Evolutionary conservation across 2,888 invertebrate genomes (phyloP).

Genomic region (Melinaea marsaeus): DNA sequence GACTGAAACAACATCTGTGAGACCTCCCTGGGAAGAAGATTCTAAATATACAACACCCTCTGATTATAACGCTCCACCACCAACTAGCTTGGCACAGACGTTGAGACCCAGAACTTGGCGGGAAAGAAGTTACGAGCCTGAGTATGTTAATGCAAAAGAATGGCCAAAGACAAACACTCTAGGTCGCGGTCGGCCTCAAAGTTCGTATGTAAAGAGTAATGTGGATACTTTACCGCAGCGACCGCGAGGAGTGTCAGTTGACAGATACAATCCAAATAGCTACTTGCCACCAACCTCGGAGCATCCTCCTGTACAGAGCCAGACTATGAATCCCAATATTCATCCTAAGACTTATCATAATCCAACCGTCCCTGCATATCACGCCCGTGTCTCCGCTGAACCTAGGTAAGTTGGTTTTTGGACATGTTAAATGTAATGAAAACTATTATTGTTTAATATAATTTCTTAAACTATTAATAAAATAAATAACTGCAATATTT

Average conservation of each 20-base stretch:
- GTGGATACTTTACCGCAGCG: slow-evolving; percentile 54
- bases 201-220: slow-evolving; percentile 52
- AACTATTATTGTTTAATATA: neutral
- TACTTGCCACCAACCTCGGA: slow-evolving; percentile 64
- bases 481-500: neutral
- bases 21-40: slow-evolving; percentile 68
- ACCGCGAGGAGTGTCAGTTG: slow-evolving; percentile 67
- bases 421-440: neutral
- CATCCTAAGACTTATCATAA: slow-evolving; percentile 60
- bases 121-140: slow-evolving; percentile 70
- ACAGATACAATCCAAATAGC: slow-evolving; percentile 67
- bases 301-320: slow-evolving; percentile 69
- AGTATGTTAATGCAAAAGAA: slow-evolving; percentile 62
- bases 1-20: slow-evolving; percentile 50
- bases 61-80: slow-evolving; percentile 54
- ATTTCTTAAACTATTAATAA: slow-evolving; percentile 2
- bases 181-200: slow-evolving; percentile 65
- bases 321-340: slow-evolving; percentile 63
- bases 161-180: slow-evolving; percentile 66
- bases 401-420: slow-evolving; percentile 52
- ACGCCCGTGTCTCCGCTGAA: slow-evolving; percentile 70
- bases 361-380: slow-evolving; percentile 72
- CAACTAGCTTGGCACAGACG: slow-evolving; percentile 73
- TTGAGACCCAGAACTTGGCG: slow-evolving; percentile 66
- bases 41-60: slow-evolving; percentile 52